These are phyloP conservation scores for Ispidina lecontei DNA, from an alignment of 2,797 vertebrate genomes.

Conservation along the genomic window DNA sequence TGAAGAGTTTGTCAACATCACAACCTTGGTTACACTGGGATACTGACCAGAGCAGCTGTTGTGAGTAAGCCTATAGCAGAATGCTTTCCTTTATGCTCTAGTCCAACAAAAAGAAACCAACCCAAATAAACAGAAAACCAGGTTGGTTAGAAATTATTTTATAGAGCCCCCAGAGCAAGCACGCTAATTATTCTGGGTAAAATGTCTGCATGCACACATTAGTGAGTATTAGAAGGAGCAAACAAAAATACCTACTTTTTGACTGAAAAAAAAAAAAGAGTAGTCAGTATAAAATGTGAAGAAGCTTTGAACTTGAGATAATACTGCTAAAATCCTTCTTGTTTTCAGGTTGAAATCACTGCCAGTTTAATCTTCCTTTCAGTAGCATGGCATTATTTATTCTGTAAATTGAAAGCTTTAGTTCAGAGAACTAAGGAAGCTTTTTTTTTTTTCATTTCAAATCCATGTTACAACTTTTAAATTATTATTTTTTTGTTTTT, in stretches of 20 bases:
- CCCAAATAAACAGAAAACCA: background rate
- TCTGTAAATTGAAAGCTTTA: background rate
- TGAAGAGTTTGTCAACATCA: background rate
- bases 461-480: background rate
- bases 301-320: background rate
- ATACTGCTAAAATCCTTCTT: background rate
- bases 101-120: background rate
- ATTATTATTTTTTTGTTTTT: background rate
- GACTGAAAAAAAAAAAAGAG: rapidly evolving
- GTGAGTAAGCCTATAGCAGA: rapidly evolving
- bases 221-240: background rate
- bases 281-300: background rate
- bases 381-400: background rate
- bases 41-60: background rate
- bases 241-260: background rate
- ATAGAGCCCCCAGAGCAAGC: background rate
- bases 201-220: background rate
- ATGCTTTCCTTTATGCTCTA: background rate
- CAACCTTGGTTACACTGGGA: background rate
- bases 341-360: background rate
- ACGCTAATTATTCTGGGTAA: background rate
- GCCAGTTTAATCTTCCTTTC: background rate
- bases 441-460: background rate
- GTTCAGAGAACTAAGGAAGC: background rate
- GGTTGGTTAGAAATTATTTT: background rate